Evolutionary conservation across 2,797 vertebrate genomes (phyloP).

Genomic region (Pseudochirops cupreus): DNA sequence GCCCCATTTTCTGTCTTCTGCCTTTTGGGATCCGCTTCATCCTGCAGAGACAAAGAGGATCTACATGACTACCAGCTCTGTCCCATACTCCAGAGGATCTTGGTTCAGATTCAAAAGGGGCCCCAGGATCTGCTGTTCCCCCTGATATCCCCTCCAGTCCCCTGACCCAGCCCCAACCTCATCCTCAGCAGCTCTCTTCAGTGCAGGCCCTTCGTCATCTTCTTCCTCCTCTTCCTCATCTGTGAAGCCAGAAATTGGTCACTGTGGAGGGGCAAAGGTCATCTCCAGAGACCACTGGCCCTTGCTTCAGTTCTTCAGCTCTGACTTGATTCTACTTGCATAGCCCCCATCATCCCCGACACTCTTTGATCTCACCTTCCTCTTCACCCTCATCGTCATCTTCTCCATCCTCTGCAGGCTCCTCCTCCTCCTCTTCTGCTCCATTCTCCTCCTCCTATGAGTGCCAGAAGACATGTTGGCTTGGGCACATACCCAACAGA

Average conservation of each 20-base stretch:
- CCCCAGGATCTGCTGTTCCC: conserved; percentile 51
- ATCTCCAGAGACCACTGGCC: conserved; percentile 54
- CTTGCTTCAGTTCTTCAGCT: conserved; percentile 39
- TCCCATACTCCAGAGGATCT: conserved; percentile 25
- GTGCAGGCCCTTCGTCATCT: conserved; percentile 82
- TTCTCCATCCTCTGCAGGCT: conserved; percentile 84
- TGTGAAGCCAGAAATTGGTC: conserved; percentile 80
- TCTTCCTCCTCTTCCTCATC: conserved; percentile 88
- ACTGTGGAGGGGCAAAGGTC: conserved; percentile 70
- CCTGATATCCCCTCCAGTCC: conserved; percentile 51
- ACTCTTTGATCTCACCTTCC: conserved; percentile 79
- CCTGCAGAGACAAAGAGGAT: conserved; percentile 70
- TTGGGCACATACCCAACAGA: background rate
- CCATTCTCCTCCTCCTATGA: conserved; percentile 87
- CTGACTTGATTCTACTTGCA: conserved; percentile 50
- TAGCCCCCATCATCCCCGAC: conserved; percentile 4
- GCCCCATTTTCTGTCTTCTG: conserved; percentile 89
- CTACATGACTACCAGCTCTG: background rate
- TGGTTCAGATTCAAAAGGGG: conserved; percentile 40
- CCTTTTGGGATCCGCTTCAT: conserved; percentile 88
- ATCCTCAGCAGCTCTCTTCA: conserved; percentile 69
- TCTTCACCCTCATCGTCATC: conserved; percentile 88
- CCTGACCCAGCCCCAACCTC: conserved; percentile 70
- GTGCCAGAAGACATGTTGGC: conserved; percentile 17
- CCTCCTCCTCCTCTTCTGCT: conserved; percentile 83